These are phyloP conservation scores for Hyperoplus immaculatus DNA, from an alignment of 2,797 vertebrate genomes.

Conservation along the genomic window DNA sequence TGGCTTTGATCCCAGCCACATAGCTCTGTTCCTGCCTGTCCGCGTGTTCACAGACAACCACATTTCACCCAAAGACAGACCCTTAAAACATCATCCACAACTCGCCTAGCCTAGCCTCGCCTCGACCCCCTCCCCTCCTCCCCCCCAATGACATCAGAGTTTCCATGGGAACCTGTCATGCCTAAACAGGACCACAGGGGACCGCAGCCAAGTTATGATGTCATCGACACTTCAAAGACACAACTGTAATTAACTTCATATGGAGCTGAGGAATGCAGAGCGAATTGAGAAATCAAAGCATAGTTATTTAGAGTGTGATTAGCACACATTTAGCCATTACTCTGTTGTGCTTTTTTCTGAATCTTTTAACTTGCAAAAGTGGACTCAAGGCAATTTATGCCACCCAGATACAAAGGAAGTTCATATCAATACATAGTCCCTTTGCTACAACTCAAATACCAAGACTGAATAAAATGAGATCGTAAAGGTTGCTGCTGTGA, in stretches of 20 bases:
- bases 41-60: constrained; percentile 47
- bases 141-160: constrained; percentile 72
- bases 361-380: constrained; percentile 7
- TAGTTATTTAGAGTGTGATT: constrained; percentile 20
- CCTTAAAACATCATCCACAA: constrained; percentile 20
- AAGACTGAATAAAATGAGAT: neutral
- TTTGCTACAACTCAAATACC: neutral
- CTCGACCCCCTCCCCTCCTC: constrained; percentile 10
- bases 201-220: constrained; percentile 76
- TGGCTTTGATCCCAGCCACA: constrained; percentile 58
- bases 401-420: constrained; percentile 3
- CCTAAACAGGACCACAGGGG: constrained; percentile 59
- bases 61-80: constrained; percentile 35
- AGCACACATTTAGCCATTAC: constrained; percentile 14
- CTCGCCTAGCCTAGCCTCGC: neutral
- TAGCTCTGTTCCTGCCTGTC: constrained; percentile 1
- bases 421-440: neutral
- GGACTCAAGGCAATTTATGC: neutral
- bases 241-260: constrained; percentile 68
- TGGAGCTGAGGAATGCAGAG: constrained; percentile 48
- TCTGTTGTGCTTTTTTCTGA: constrained; percentile 20
- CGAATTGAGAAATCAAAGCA: constrained; percentile 31
- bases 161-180: constrained; percentile 76
- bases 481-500: neutral
- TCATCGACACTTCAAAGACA: constrained; percentile 74